Evolutionary conservation across 2,888 invertebrate species (phyloP), one percentile per base, ranked within the genome.

Genomic region (Stenodera caucasica): DNA sequence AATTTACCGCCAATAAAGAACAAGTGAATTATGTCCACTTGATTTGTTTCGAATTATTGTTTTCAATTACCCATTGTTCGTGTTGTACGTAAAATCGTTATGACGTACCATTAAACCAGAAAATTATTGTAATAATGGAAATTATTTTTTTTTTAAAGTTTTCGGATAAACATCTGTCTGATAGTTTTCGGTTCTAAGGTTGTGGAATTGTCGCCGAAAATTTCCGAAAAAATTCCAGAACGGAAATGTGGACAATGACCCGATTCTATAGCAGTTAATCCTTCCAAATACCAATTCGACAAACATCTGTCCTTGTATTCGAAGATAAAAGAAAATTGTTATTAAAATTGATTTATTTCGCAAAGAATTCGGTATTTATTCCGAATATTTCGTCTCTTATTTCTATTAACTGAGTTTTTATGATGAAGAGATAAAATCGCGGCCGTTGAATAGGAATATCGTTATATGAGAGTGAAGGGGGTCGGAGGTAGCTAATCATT

Each of bases 1-100:
- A 72, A 72, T 73, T 72, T 68, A 61, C 73, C 70, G 70, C 68
- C 67, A 61, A 58, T 62, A 55, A 53, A 62, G 62, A 62, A 62
- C 58, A 62, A 62, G 62, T 58, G 58, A 51, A 35, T 49, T 26
- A 29, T 5, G 37, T 55, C 9, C 58, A 49, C 35, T 62, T 62
- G 62, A 58, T 62, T 62, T 45, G 29, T n/a, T n/a, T n/a, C n/a
- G 3, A 51, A 26, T 18, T 55, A 32, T 30, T 33, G 30, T 52
- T 32, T 32, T 57, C 57, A 3, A 21, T 45, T 45, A 18, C 45
- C 45, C 21, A 45, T 55, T 58, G 54, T 58, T 61, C 37, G 55
- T 37, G 50, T 49, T 40, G 14, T 32, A n/a, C 35, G 18, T 53
- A 32, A 53, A 45, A 21, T 21, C 21, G 21, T 11, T 21, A 4